Conservation (phyloP, 1,140 invertebrate species). For the Drosophila gunungcola region DNA sequence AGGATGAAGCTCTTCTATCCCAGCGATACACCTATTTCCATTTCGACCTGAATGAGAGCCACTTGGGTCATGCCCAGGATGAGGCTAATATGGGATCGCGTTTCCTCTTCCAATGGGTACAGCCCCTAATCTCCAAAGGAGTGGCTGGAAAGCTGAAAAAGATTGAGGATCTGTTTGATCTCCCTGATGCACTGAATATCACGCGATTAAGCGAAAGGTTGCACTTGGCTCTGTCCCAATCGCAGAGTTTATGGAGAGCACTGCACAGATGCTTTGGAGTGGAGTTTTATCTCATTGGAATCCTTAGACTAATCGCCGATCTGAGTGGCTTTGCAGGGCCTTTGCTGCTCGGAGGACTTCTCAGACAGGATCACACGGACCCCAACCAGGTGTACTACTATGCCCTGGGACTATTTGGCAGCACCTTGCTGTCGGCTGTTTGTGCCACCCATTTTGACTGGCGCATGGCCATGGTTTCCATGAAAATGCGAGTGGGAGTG, state of each 20-base stretch:
- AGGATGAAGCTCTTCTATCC: slow-evolving; percentile 87
- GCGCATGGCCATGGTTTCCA: slow-evolving; percentile 92
- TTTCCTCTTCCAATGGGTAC: slow-evolving; percentile 95
- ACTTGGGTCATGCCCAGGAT: slow-evolving; percentile 93
- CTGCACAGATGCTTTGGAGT: slow-evolving; percentile 93
- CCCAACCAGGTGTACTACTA: slow-evolving; percentile 90
- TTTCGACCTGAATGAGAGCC: slow-evolving; percentile 86
- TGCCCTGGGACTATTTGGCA: slow-evolving; percentile 89
- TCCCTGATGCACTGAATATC: slow-evolving; percentile 87
- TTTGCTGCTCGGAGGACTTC: slow-evolving; percentile 88
- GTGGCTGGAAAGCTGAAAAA: slow-evolving; percentile 89
- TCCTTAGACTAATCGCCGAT: slow-evolving; percentile 94
- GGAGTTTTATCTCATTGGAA: slow-evolving; percentile 95
- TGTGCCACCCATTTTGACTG: slow-evolving; percentile 96
- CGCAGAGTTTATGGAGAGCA: slow-evolving; percentile 88
- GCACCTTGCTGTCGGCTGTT: slow-evolving; percentile 90
- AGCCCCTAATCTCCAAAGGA: slow-evolving; percentile 93
- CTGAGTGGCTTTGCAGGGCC: slow-evolving; percentile 94
- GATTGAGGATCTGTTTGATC: slow-evolving; percentile 93
- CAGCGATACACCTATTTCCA: slow-evolving; percentile 82
- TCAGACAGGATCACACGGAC: slow-evolving; percentile 60
- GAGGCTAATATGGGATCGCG: slow-evolving; percentile 89
- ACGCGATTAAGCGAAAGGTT: slow-evolving; percentile 66
- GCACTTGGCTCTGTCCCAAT: slow-evolving; percentile 62
- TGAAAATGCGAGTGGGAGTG: slow-evolving; percentile 94